Percentiles rank a stretch among this genome's conserved stretches.
Evolutionary conservation across 1,140 invertebrate genomes (phyloP).

Genomic region (Achatina immaculata): DNA sequence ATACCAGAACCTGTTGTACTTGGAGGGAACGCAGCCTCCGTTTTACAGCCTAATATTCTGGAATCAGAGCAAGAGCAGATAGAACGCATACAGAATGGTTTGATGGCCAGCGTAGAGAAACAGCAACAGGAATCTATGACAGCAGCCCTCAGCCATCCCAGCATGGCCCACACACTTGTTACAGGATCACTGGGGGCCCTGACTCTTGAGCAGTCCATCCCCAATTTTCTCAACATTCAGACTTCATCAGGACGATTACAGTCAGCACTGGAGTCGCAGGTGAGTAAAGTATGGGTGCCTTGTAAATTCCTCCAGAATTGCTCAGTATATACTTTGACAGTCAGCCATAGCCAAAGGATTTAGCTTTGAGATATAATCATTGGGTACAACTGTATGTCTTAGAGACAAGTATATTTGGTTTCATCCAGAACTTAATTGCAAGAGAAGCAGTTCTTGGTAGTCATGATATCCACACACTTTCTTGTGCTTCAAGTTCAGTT

Average conservation of each 20-base stretch:
- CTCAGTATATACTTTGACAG: too few relatives aligned
- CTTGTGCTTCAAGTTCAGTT: too few relatives aligned
- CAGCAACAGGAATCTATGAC: slow-evolving; percentile 22
- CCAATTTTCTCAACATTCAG: slow-evolving; percentile 29
- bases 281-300: too few relatives aligned
- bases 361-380: too few relatives aligned
- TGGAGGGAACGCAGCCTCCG: neutral
- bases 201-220: slow-evolving; percentile 2
- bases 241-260: neutral
- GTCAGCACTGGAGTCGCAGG: slow-evolving; percentile 3
- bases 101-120: slow-evolving; percentile 30
- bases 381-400: too few relatives aligned
- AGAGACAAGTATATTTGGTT: too few relatives aligned
- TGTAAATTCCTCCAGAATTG: too few relatives aligned
- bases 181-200: neutral
- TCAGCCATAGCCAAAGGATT: too few relatives aligned
- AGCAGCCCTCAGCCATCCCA: slow-evolving; percentile 15
- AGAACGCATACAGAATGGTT: slow-evolving; percentile 28
- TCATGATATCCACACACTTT: too few relatives aligned
- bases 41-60: neutral
- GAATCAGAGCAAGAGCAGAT: slow-evolving; percentile 35
- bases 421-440: too few relatives aligned
- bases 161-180: slow-evolving; percentile 13
- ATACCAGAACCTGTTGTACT: slow-evolving; percentile 35
- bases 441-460: too few relatives aligned